Conservation (phyloP, 1,140 invertebrate species). For the Papilio xuthus region DNA sequence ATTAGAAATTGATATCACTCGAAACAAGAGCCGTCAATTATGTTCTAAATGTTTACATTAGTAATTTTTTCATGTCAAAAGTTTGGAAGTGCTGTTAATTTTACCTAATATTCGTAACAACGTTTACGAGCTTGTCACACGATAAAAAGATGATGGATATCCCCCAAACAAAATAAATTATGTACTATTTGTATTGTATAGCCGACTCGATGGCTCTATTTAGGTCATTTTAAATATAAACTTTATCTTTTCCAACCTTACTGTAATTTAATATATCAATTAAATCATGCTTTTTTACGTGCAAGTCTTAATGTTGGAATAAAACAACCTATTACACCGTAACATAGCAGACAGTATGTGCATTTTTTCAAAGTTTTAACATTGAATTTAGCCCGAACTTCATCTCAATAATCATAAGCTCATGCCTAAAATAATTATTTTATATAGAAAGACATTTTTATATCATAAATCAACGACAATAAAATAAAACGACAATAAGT, state of each 20-base stretch:
- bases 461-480: neutral
- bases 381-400: too few species aligned
- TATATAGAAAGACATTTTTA: too few species aligned
- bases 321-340: too few species aligned
- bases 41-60: slow-evolving; percentile 51
- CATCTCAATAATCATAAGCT: too few species aligned
- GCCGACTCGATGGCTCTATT: slow-evolving; percentile 21
- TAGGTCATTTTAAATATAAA: slow-evolving; percentile 17
- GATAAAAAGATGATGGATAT: slow-evolving; percentile 77
- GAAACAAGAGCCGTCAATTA: neutral
- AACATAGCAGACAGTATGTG: too few species aligned
- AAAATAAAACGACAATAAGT: neutral
- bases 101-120: slow-evolving; percentile 72
- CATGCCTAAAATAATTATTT: too few species aligned
- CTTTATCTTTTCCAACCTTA: slow-evolving; percentile 7
- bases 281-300: neutral
- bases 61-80: slow-evolving; percentile 70
- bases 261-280: neutral
- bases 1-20: neutral
- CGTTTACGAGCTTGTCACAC: slow-evolving; percentile 68
- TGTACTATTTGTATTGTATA: slow-evolving; percentile 47
- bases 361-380: neutral
- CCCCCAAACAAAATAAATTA: slow-evolving; percentile 61
- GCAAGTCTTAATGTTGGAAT: too few species aligned
- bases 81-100: slow-evolving; percentile 76